Conservation (phyloP, 1,140 invertebrate genomes). For the Dufourea novaeangliae region DNA sequence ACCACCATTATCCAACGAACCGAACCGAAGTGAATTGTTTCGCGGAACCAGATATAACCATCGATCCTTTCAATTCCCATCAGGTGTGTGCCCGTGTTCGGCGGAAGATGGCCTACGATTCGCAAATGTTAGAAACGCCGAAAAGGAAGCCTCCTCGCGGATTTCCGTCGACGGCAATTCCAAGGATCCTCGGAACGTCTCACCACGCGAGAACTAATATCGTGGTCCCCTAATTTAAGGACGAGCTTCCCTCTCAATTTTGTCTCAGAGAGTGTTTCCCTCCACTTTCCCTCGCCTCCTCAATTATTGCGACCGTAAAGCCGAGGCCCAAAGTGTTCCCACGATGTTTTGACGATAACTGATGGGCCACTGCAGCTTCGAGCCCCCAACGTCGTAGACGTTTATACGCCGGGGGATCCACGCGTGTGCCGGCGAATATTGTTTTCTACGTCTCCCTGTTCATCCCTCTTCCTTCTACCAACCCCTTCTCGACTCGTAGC, state of each 20-base stretch:
- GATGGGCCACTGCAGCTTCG: conserved; percentile 55
- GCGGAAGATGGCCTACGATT: not conserved
- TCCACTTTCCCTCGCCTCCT: conserved; percentile 32
- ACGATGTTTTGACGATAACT: conserved; percentile 68
- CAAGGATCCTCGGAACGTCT: not conserved
- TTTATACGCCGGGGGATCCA: conserved; percentile 18
- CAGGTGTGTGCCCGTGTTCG: not conserved
- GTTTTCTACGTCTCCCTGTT: conserved; percentile 36
- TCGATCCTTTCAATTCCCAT: not conserved
- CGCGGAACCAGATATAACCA: not conserved
- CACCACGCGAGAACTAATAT: conserved; percentile 43
- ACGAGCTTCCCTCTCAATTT: conserved; percentile 60
- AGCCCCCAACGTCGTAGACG: conserved; percentile 34
- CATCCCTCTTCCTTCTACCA: not conserved
- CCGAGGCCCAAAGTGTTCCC: conserved; percentile 57
- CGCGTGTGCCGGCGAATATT: conserved; percentile 37
- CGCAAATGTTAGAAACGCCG: not conserved
- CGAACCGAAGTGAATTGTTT: not conserved
- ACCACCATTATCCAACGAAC: not conserved
- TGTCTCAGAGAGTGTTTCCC: not conserved
- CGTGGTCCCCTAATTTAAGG: conserved; percentile 57
- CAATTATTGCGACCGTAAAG: conserved; percentile 62
- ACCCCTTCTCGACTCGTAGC: not conserved
- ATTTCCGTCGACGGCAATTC: conserved; percentile 6
- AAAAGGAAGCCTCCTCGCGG: not conserved